Conservation (phyloP, 2,797 vertebrate genomes). For the Poecilia picta region DNA sequence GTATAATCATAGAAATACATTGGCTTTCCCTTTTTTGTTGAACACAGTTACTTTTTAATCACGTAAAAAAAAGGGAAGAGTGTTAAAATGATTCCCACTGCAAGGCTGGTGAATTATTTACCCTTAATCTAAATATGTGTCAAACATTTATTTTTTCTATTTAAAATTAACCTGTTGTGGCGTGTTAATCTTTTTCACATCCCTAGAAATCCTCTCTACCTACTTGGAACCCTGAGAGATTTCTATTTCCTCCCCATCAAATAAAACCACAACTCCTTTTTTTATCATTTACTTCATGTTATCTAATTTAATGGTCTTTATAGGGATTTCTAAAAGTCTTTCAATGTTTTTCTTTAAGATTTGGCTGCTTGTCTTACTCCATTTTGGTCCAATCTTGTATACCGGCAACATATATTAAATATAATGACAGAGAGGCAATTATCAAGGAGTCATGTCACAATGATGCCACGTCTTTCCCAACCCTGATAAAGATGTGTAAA, state of each 20-base stretch:
- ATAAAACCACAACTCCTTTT: background rate
- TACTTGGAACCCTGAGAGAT: background rate
- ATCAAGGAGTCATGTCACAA: background rate
- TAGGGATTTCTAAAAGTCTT: background rate
- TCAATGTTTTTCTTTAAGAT: background rate
- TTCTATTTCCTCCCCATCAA: background rate
- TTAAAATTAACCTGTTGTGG: background rate
- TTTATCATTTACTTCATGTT: background rate
- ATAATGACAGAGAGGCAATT: background rate
- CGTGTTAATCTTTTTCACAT: background rate
- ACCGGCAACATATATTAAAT: background rate
- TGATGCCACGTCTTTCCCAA: background rate
- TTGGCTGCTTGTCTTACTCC: background rate
- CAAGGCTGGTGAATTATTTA: constrained; percentile 8
- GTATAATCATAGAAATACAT: background rate
- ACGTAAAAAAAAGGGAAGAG: background rate
- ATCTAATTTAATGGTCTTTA: background rate
- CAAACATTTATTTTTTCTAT: background rate
- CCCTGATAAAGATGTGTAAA: background rate
- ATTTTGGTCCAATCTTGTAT: background rate
- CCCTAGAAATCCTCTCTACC: background rate
- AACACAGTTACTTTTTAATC: background rate
- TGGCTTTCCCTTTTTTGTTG: background rate
- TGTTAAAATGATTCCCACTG: constrained; percentile 12
- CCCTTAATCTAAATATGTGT: background rate